These are phyloP conservation scores for Avahi laniger DNA, from an alignment of 2,797 vertebrate genomes.

Conservation along the genomic window DNA sequence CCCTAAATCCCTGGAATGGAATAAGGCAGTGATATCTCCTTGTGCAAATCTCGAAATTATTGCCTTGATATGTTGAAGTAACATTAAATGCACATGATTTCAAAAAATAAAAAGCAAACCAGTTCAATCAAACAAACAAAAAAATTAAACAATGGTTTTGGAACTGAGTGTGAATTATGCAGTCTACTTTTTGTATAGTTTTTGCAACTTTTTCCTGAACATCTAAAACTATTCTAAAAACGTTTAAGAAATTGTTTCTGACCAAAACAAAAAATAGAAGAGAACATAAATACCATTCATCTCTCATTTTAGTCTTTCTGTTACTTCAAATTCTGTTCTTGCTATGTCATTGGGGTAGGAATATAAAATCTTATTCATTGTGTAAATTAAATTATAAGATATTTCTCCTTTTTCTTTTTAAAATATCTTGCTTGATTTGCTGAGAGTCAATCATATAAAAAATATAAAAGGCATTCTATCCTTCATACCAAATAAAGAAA, in stretches of 20 bases:
- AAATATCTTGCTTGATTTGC: constrained; percentile 42
- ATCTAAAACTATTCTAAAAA: constrained; percentile 38
- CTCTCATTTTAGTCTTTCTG: background rate
- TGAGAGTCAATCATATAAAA: background rate
- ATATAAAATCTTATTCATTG: background rate
- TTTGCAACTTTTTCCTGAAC: background rate
- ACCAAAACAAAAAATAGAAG: background rate
- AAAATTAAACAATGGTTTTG: background rate
- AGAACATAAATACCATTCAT: background rate
- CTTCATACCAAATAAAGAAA: constrained; percentile 49
- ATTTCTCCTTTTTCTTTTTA: constrained; percentile 38
- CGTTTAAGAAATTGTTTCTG: background rate
- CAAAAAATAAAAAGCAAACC: constrained; percentile 32
- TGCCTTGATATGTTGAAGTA: background rate
- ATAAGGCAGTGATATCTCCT: background rate
- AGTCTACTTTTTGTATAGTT: background rate
- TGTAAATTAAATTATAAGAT: constrained; percentile 5
- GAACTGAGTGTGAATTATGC: background rate
- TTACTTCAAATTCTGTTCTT: background rate
- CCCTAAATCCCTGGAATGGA: background rate
- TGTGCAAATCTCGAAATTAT: constrained; percentile 9
- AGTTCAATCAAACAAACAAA: background rate
- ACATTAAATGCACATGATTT: background rate
- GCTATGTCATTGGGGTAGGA: background rate
- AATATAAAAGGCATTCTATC: constrained; percentile 34